Conservation (phyloP, 2,113 vertebrate genomes). For the Lagenorhynchus albirostris region DNA sequence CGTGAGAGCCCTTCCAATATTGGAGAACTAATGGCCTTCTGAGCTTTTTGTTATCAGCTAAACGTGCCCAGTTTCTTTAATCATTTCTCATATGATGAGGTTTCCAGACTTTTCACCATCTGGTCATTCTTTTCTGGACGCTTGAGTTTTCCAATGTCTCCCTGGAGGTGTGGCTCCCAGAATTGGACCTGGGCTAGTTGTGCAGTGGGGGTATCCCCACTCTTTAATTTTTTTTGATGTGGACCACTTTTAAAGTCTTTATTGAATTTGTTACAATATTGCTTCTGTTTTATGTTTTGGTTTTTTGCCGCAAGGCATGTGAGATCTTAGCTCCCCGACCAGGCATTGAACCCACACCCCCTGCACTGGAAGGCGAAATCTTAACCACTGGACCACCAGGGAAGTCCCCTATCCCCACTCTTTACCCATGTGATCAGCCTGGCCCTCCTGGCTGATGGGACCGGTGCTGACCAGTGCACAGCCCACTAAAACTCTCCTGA, state of each 20-base stretch:
- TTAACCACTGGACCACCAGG: too few relatives aligned
- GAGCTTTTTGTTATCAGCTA: background rate
- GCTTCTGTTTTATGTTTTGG: too few relatives aligned
- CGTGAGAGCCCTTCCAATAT: background rate
- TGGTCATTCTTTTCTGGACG: background rate
- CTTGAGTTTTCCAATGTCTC: background rate
- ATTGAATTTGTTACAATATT: too few relatives aligned
- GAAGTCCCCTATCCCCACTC: background rate
- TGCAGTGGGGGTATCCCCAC: background rate
- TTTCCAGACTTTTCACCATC: background rate
- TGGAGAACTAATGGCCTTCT: background rate
- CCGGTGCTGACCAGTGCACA: fast-evolving
- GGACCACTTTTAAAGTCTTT: too few relatives aligned
- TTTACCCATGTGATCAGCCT: background rate
- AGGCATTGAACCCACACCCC: too few relatives aligned
- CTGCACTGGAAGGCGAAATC: too few relatives aligned
- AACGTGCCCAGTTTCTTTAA: background rate
- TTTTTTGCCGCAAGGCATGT: too few relatives aligned
- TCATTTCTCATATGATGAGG: background rate
- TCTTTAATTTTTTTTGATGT: too few relatives aligned
- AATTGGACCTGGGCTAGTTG: fast-evolving
- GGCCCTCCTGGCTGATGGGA: background rate
- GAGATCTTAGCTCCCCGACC: too few relatives aligned
- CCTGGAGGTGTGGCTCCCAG: background rate
- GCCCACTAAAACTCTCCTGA: fast-evolving